Evolutionary conservation across 2,113 vertebrate species (phyloP).

Genomic region (Gorsachius goisagi): DNA sequence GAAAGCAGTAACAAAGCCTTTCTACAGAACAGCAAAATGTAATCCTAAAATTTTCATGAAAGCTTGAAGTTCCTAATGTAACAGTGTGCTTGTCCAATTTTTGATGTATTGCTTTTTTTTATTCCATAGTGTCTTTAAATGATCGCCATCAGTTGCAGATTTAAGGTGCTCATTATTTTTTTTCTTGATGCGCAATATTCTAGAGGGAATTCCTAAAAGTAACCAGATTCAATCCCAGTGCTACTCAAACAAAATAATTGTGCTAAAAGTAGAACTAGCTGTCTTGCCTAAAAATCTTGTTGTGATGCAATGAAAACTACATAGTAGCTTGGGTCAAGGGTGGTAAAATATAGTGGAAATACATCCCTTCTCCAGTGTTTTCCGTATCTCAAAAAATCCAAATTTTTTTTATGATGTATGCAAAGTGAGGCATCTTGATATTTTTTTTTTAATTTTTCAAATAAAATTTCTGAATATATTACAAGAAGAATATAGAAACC

Average conservation of each 20-base stretch:
- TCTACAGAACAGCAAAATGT: background rate
- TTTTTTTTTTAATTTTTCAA: background rate
- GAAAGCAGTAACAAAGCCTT: constrained; percentile 46
- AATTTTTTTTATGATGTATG: background rate
- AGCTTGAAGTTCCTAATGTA: background rate
- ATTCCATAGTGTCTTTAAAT: background rate
- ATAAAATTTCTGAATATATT: background rate
- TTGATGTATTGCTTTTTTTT: background rate
- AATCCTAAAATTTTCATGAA: background rate
- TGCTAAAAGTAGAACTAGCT: background rate
- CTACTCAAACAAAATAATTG: background rate
- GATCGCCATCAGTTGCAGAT: background rate
- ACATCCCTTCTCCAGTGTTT: background rate
- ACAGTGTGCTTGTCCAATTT: background rate
- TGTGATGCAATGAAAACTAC: background rate
- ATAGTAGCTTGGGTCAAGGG: background rate
- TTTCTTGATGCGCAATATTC: background rate
- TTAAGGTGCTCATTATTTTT: background rate
- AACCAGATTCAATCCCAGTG: background rate
- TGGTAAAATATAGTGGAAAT: background rate
- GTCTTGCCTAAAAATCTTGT: background rate
- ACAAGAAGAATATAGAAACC: background rate
- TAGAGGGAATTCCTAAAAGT: background rate
- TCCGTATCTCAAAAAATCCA: background rate
- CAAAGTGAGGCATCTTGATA: background rate